Evolutionary conservation across 1,140 invertebrate genomes (phyloP), one percentile per base, ranked within the genome.

Genomic region (Drosophila eugracilis): DNA sequence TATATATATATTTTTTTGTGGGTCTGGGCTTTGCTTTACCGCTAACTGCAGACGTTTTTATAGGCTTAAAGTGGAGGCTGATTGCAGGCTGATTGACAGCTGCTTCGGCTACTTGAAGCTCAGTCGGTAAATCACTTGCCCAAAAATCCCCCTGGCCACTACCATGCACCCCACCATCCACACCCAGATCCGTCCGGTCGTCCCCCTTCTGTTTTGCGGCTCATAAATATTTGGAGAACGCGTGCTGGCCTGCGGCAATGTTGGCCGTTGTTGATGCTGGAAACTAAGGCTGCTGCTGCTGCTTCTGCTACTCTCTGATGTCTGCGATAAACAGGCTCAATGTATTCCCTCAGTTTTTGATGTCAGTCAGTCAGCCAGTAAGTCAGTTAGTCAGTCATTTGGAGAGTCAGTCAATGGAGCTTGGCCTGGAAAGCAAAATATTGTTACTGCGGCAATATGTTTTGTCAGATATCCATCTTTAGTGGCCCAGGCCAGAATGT

Each of bases 51-150:
- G 81, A 81, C 72, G 50, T 77, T 86, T 85, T 85, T 85, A 85
- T 85, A 77, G 81, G 77, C 81, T 80, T 79, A 63, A 80, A 76
- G 81, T 79, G 80, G 77, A 86, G 78, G 80, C 81, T 85, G 77
- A 80, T 85, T 85, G 81, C 73, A 57, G 81, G 17, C 81, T 86
- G 80, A 85, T 85, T 85, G 80, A 85, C 80, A 86, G 81, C 73
- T 75, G 65, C 75, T 69, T 41, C 76, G 60, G 77, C 80, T 85
- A 85, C 80, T 85, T 86, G 77, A 86, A 85, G 81, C 80, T 60
- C 72, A 77, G 66, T 80, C 73, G 39, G 62, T 83, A 83, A 86
- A 85, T 80, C 81, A 80, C 66, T 57, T 58, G 74, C 32, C 55
- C 79, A 53, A 45, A 78, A 78, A 57, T 45, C 47, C 36, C 57